Evolutionary conservation across 2,797 vertebrate species (phyloP).

Genomic region (Poecile montanus): DNA sequence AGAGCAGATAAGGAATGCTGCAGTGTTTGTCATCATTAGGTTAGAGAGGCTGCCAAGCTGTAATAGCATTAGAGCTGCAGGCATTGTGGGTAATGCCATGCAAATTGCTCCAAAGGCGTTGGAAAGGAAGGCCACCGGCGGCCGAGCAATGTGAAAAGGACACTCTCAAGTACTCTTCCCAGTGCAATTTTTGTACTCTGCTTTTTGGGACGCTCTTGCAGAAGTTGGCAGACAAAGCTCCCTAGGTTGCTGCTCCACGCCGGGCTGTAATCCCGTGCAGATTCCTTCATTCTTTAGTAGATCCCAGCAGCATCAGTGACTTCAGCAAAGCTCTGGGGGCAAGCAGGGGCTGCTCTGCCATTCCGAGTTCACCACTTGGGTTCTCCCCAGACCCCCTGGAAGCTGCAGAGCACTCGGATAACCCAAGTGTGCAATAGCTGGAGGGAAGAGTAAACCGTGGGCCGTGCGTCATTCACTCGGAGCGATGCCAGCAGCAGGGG

Average conservation of each 20-base stretch:
- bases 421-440: accelerated
- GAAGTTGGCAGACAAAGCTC: background rate
- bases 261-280: accelerated
- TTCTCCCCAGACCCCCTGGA: background rate
- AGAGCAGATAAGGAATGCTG: background rate
- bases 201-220: background rate
- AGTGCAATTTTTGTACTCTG: background rate
- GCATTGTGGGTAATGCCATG: conserved; percentile 66
- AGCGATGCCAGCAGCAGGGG: background rate
- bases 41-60: conserved; percentile 55
- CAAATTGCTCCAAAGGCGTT: conserved; percentile 58
- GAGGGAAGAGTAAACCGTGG: background rate
- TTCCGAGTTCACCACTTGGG: accelerated
- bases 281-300: background rate
- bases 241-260: too few species aligned
- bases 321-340: background rate
- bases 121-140: background rate
- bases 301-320: accelerated
- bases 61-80: conserved; percentile 65
- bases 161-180: background rate
- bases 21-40: conserved; percentile 63
- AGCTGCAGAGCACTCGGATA: background rate
- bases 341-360: background rate
- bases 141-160: conserved; percentile 56
- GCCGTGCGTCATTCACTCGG: background rate